A percentile compares a stretch with the other conserved stretches of the same genome.
phyloP scores from a whole-genome alignment of 1,140 invertebrate species.

The Camponotus vicinus region DNA sequence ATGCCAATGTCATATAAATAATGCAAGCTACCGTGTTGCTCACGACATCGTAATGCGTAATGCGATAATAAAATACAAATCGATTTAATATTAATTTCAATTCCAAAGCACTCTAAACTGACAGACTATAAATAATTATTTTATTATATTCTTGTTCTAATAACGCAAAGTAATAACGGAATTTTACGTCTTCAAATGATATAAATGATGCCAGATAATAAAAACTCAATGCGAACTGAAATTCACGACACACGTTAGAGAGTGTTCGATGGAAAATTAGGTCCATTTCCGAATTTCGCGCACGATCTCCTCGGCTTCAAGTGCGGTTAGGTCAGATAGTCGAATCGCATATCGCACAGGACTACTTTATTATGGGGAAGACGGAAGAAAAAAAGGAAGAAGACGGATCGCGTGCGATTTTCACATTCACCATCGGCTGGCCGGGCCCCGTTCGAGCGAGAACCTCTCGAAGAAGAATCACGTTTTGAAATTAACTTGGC shows the following conservation, averaged over 20 bases:
- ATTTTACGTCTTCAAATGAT: neutral
- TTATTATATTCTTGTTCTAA: no score
- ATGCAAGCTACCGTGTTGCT: neutral
- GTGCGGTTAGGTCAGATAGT: conserved; percentile 57
- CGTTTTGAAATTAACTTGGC: conserved; percentile 19
- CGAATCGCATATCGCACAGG: conserved; percentile 65
- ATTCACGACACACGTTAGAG: conserved; percentile 5
- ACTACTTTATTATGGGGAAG: conserved; percentile 68
- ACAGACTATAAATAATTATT: no score
- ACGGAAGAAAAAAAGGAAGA: conserved; percentile 17
- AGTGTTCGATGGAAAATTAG: conserved; percentile 34
- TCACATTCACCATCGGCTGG: conserved; percentile 25
- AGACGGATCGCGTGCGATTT: conserved; percentile 58
- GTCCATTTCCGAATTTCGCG: conserved; percentile 67
- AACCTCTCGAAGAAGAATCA: conserved; percentile 31
- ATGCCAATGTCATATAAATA: conserved; percentile 8
- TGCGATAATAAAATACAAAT: conserved; percentile 11
- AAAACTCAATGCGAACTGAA: neutral
- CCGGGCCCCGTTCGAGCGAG: neutral
- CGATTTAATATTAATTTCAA: conserved; percentile 7
- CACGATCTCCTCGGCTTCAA: conserved; percentile 63
- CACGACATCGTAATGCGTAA: neutral
- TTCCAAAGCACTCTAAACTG: neutral
- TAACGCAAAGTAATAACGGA: neutral
- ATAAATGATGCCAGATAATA: neutral